A percentile compares a stretch with the other conserved stretches of the same genome.
phyloP scores from a whole-genome alignment of 2,888 invertebrate genomes.

The Clunio marinus region DNA sequence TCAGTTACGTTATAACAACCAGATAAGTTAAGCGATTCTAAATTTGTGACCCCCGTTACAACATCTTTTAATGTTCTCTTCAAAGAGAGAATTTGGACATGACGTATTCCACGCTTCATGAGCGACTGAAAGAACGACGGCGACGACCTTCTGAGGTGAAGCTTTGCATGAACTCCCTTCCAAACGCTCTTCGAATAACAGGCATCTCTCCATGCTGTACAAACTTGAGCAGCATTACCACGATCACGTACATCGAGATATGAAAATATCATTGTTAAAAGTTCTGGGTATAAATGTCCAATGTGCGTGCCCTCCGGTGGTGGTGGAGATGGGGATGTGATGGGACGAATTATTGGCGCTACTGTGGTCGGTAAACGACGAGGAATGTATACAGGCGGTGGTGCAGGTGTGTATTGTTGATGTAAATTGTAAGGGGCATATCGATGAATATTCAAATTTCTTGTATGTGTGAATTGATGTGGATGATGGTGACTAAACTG shows the following conservation, averaged over 20 bases:
- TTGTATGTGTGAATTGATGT: slow-evolving; percentile 44
- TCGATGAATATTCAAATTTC: slow-evolving; percentile 46
- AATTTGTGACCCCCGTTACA: slow-evolving; percentile 75
- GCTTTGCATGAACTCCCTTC: slow-evolving; percentile 87
- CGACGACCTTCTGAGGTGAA: slow-evolving; percentile 79
- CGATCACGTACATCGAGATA: slow-evolving; percentile 83
- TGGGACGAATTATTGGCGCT: slow-evolving; percentile 49
- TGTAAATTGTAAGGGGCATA: slow-evolving; percentile 63
- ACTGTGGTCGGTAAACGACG: slow-evolving; percentile 44
- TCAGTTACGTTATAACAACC: slow-evolving; percentile 94
- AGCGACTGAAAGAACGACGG: slow-evolving; percentile 70
- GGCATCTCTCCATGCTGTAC: slow-evolving; percentile 85
- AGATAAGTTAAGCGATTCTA: slow-evolving; percentile 83
- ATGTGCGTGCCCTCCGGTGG: slow-evolving; percentile 67
- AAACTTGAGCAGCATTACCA: slow-evolving; percentile 86
- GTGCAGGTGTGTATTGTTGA: slow-evolving; percentile 54
- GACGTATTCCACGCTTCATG: slow-evolving; percentile 80
- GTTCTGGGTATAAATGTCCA: slow-evolving; percentile 85
- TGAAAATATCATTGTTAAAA: slow-evolving; percentile 86
- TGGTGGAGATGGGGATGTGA: slow-evolving; percentile 47
- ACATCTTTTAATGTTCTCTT: slow-evolving; percentile 79
- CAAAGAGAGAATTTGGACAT: slow-evolving; percentile 83
- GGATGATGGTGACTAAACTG: slow-evolving; percentile 45
- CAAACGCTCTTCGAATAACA: slow-evolving; percentile 89
- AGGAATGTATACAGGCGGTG: slow-evolving; percentile 44